A percentile compares a stretch with the other conserved stretches of the same genome.
Conservation (phyloP, 2,888 invertebrate genomes). For the Eupsilia transversa region DNA sequence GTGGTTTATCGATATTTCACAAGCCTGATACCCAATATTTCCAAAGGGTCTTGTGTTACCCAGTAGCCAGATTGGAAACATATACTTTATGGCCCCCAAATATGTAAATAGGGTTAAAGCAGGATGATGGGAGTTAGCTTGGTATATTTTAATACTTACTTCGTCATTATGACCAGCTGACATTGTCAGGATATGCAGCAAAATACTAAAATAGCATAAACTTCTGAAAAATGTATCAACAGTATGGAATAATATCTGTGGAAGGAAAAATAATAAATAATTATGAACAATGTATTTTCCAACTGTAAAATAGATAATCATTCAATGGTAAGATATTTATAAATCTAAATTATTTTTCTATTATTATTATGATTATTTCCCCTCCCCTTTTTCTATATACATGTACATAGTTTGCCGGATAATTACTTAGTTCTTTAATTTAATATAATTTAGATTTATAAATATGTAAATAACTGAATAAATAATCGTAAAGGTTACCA, state of each 20-base stretch:
- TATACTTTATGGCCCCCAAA: neutral
- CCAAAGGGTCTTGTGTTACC: neutral
- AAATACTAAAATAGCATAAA: constrained; percentile 45
- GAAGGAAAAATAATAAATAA: neutral
- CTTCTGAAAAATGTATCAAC: constrained; percentile 49
- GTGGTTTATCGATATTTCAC: neutral
- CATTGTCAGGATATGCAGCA: constrained; percentile 24
- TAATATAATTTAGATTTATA: too few relatives aligned
- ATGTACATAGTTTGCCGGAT: too few relatives aligned
- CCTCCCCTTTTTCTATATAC: too few relatives aligned
- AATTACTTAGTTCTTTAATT: too few relatives aligned
- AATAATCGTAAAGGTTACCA: too few relatives aligned
- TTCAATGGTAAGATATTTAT: neutral
- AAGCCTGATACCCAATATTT: neutral
- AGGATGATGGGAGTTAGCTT: neutral
- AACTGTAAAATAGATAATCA: neutral
- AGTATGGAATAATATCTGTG: constrained; percentile 55
- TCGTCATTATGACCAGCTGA: neutral
- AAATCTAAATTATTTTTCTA: too few relatives aligned
- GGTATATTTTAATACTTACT: constrained; percentile 16
- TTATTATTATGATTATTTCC: too few relatives aligned
- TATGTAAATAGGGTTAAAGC: neutral
- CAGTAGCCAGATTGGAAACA: neutral
- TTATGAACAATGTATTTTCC: neutral
- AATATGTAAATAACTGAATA: too few relatives aligned